Evolutionary conservation across 2,113 vertebrate genomes (phyloP), one percentile per base, ranked within the genome.

Genomic region (Zosterops borbonicus): DNA sequence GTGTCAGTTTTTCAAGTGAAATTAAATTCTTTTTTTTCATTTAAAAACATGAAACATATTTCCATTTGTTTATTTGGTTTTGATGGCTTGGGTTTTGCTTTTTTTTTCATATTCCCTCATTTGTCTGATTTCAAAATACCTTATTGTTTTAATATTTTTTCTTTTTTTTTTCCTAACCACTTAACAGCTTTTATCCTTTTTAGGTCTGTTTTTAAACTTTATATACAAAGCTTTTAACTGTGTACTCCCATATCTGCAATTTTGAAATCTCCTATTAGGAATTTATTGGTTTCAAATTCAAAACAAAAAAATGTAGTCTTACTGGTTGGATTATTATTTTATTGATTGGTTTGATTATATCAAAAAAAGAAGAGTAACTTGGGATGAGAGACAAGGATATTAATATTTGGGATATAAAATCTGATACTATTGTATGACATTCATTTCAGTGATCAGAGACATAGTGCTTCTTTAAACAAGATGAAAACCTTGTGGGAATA

Each of bases 71-170:
- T 12, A 9, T 59, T 46, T 81, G 4, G 19, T 25, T 89, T 67
- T 59, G 6, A 31, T 46, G 35, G 37, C 12, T n/a, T 60, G 12
- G 12, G 7, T 29, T 58, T 80, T 24, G 18, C 0, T 4, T 2
- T 20, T 14, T 74, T 64, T 31, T 53, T 42, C 31, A 27, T 65
- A 31, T 62, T 81, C 3, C 7, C 3, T 8, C 19, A 19, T 85
- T 74, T 67, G 23, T 70, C 74, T 75, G 16, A 74, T 77, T 93
- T 87, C 12, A 77, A 87, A 93, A 77, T 60, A 81, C 5, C n/a
- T 62, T 70, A 18, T 13, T 75, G 5, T 28, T 83, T 79, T 68
- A 39, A 39, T 20, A 9, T 21, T 33, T 44, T 49, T 42, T 60
- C 49, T 74, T 55, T 60, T 12, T 12, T 60, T 37, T 27, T 25